These are phyloP conservation scores for Mobula birostris DNA, from an alignment of 2,113 vertebrate species.

Conservation along the genomic window DNA sequence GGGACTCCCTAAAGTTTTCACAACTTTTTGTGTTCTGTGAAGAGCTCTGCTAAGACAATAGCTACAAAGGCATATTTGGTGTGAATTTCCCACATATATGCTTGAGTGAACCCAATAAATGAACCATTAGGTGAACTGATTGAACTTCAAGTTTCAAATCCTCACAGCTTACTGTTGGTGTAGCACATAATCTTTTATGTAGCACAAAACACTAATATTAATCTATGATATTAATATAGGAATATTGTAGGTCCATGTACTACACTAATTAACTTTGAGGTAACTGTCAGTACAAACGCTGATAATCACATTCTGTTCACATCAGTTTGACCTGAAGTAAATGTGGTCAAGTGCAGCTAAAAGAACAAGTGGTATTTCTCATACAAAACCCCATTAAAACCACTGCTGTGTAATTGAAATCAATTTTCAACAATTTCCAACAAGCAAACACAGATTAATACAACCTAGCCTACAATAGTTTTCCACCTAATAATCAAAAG, in stretches of 20 bases:
- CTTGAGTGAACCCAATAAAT: neutral
- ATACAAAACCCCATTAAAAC: neutral
- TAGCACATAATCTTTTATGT: too few species aligned
- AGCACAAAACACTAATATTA: neutral
- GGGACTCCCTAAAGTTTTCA: neutral
- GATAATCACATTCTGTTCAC: neutral
- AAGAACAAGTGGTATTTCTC: neutral
- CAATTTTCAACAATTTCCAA: neutral
- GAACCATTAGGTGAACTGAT: neutral
- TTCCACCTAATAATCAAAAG: neutral
- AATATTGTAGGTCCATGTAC: neutral
- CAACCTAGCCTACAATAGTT: neutral
- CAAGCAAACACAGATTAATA: neutral
- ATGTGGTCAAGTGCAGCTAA: neutral
- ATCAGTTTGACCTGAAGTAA: neutral
- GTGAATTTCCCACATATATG: constrained; percentile 17
- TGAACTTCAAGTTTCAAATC: neutral
- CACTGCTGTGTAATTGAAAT: neutral
- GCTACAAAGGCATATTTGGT: neutral
- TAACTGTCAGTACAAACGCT: neutral
- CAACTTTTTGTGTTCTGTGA: neutral
- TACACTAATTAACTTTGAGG: neutral
- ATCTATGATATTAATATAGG: neutral
- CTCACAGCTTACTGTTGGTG: neutral
- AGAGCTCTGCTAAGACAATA: neutral